A percentile compares a stretch with the other conserved stretches of the same genome.
These are phyloP conservation scores for Lepidocyrtinus sp. DNA, from an alignment of 2,888 invertebrate species.

Conservation along the genomic window DNA sequence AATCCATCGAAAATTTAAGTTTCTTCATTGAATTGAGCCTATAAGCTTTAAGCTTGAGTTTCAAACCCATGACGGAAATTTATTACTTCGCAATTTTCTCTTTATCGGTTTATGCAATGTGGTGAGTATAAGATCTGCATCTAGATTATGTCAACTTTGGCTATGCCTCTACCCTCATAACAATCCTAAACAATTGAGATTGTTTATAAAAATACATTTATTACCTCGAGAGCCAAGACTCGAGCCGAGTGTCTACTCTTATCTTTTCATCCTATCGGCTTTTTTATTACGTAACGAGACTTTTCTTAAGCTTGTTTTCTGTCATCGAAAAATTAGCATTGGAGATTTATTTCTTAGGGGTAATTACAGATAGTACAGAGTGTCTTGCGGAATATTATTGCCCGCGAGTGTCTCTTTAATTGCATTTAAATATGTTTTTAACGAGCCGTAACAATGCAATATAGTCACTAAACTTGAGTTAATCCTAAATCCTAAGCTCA, in stretches of 20 bases:
- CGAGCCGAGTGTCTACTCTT: conserved; percentile 3
- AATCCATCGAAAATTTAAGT: neutral
- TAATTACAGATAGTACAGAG: neutral
- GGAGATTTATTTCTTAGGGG: conserved; percentile 2
- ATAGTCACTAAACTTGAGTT: too few species aligned
- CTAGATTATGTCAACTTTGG: conserved; percentile 9
- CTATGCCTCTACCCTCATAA: too few species aligned
- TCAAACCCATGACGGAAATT: conserved; percentile 27
- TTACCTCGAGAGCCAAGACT: too few species aligned
- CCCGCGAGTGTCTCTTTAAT: too few species aligned
- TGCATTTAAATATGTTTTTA: too few species aligned
- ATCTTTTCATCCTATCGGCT: conserved; percentile 16
- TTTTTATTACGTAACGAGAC: conserved; percentile 19
- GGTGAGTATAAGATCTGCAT: too few species aligned
- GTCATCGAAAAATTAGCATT: conserved; percentile 33
- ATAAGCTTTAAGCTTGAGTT: too few species aligned
- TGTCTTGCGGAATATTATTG: too few species aligned
- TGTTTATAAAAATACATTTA: conserved; percentile 12
- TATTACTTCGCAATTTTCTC: conserved; percentile 19
- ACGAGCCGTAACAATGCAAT: too few species aligned
- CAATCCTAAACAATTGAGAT: conserved; percentile 7
- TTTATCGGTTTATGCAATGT: neutral
- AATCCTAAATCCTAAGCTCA: too few species aligned
- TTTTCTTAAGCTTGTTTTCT: conserved; percentile 20
- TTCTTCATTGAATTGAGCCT: neutral